These are phyloP conservation scores for Apolygus lucorum DNA, from an alignment of 1,140 invertebrate species.

Conservation along the genomic window DNA sequence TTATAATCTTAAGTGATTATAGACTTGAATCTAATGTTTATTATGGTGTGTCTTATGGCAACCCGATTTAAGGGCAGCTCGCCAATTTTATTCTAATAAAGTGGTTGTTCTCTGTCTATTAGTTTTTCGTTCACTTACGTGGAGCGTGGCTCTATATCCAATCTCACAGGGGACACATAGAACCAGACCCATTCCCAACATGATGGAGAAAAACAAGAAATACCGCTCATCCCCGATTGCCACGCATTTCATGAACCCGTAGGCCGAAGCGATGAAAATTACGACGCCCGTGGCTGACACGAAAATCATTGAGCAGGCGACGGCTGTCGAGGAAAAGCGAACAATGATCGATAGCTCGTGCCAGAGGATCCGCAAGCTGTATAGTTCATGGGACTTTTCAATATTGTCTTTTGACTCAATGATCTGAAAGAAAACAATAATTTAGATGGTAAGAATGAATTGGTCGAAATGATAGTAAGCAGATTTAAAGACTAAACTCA, in stretches of 20 bases:
- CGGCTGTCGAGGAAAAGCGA: neutral
- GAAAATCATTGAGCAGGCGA: conserved; percentile 5
- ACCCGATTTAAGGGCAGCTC: too few relatives aligned
- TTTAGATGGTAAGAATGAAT: neutral
- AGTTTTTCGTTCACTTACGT: neutral
- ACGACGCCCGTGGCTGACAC: neutral
- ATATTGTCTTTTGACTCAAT: neutral
- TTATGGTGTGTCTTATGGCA: too few relatives aligned
- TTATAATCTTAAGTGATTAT: too few relatives aligned
- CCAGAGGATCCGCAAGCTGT: neutral
- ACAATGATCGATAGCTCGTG: neutral
- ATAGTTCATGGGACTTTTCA: neutral
- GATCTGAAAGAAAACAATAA: neutral
- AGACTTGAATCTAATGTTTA: too few relatives aligned
- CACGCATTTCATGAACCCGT: neutral
- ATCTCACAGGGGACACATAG: neutral
- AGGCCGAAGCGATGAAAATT: neutral
- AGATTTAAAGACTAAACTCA: too few relatives aligned
- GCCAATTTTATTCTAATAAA: too few relatives aligned
- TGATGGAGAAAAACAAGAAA: neutral
- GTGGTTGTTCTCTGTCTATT: too few relatives aligned
- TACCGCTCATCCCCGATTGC: neutral
- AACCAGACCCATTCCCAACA: neutral
- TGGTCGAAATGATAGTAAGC: too few relatives aligned
- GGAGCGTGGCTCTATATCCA: neutral